Base-by-base conservation (phyloP, 2,797 vertebrate genomes). In the Silurus aristotelis region DNA sequence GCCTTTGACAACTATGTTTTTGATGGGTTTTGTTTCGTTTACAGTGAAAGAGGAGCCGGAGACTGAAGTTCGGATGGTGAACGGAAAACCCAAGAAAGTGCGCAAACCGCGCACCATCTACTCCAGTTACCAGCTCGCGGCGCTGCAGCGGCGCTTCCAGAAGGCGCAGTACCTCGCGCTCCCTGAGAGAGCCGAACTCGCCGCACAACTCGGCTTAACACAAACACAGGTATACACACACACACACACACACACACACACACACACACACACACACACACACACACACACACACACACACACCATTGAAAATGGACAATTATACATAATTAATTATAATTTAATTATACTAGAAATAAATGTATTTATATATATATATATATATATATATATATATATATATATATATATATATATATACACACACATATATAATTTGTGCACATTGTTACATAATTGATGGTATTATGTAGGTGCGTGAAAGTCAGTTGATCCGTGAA, bases 51-150 rank as follows among this genome's bases (percentile, higher is more conserved):
- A 99, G 89, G 98, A 99, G 89, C 97, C 97, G 46, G 98, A 99
- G 92, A 96, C 97, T 0, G 98, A 99, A 91, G 97, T 99, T 84
- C 96, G 98, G 87, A 99, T 99, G 98, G 98, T 99, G 90, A 99
- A 99, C 0, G 98, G 98, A 86, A 99, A 99, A 87, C 97, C 98
- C 38, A 99, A 99, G 92, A 99, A 99, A 90, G 97, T 99, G 92
- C 97, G 98, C 90, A 99, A 99, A 87, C 98, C 98, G 19, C 95
- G 98, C 71, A 99, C 98, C 20, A 99, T 99, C 91, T 99, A 99
- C 92, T 99, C 98, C 91, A 99, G 98, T 83, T 99, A 97, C 93
- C 98, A 99, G 91, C 95, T 99, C 91, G 98, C 97, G 0, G 98
- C 98, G 27, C 93, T 99, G 91, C 98, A 99, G 92, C 95, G 97